These are phyloP conservation scores for Hycleus cichorii DNA, from an alignment of 1,140 invertebrate species.

Conservation along the genomic window DNA sequence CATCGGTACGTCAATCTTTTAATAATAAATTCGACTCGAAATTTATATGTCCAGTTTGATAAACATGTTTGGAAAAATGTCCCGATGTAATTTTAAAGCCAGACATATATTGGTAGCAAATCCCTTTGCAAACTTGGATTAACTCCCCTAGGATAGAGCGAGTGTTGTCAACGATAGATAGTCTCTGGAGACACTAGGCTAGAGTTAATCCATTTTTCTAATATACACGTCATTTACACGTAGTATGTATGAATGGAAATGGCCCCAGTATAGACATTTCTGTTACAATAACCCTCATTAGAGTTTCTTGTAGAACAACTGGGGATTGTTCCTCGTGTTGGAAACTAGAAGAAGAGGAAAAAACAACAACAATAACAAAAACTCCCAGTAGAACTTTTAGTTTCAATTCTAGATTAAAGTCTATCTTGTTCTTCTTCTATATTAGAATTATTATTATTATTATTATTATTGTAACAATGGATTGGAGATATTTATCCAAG, in stretches of 20 bases:
- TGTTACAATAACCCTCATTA: too few relatives aligned
- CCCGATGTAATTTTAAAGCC: not conserved
- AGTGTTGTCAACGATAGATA: conserved; percentile 33
- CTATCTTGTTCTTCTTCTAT: too few relatives aligned
- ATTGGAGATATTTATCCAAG: not conserved
- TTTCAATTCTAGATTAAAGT: too few relatives aligned
- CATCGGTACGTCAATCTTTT: not conserved
- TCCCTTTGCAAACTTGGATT: conserved; percentile 24
- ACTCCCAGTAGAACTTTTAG: too few relatives aligned
- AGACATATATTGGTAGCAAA: conserved; percentile 16
- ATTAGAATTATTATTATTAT: not conserved
- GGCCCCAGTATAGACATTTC: too few relatives aligned
- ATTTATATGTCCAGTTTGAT: not conserved
- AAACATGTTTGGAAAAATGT: not conserved
- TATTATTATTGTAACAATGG: not conserved
- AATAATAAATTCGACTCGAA: not conserved
- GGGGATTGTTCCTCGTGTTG: too few relatives aligned
- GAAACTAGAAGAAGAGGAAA: too few relatives aligned
- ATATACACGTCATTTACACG: conserved; percentile 35
- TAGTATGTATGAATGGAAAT: conserved; percentile 10
- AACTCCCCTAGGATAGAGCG: conserved; percentile 22
- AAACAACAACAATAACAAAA: too few relatives aligned
- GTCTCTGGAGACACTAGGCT: conserved; percentile 27
- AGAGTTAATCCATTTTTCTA: conserved; percentile 35
- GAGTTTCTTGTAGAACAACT: too few relatives aligned